A percentile compares a stretch with the other conserved stretches of the same genome.
phyloP scores from a whole-genome alignment of 2,113 vertebrate genomes.

The Rhinogobius similis region DNA sequence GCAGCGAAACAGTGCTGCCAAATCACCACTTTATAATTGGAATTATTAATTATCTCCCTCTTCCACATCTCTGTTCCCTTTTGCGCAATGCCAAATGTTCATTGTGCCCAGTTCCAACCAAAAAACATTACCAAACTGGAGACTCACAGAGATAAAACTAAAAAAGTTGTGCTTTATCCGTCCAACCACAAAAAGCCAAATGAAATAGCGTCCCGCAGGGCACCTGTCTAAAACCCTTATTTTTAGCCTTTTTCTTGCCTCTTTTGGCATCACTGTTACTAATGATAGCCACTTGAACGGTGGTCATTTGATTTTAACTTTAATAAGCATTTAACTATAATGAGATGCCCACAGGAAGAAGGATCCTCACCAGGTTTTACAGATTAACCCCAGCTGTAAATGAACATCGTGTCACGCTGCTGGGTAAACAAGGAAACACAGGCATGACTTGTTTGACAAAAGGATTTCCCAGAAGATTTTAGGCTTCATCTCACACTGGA shows the following conservation, averaged over 20 bases:
- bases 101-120: background rate
- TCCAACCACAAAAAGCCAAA: slow-evolving; percentile 1
- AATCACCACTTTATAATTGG: slow-evolving; percentile 5
- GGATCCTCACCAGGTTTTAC: background rate
- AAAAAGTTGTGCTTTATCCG: background rate
- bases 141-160: background rate
- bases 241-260: background rate
- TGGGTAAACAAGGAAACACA: background rate
- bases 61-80: background rate
- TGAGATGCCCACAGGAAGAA: background rate
- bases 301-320: background rate
- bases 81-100: background rate
- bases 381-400: background rate
- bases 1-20: background rate
- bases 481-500: too few relatives aligned
- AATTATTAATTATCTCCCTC: slow-evolving; percentile 1
- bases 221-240: background rate
- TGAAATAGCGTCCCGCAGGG: background rate
- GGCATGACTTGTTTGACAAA: background rate
- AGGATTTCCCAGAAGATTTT: too few relatives aligned
- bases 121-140: background rate
- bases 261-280: background rate
- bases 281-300: background rate
- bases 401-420: background rate
- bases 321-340: background rate